Evolutionary conservation across 2,888 invertebrate genomes (phyloP).

Genomic region (Hydraecia micacea): DNA sequence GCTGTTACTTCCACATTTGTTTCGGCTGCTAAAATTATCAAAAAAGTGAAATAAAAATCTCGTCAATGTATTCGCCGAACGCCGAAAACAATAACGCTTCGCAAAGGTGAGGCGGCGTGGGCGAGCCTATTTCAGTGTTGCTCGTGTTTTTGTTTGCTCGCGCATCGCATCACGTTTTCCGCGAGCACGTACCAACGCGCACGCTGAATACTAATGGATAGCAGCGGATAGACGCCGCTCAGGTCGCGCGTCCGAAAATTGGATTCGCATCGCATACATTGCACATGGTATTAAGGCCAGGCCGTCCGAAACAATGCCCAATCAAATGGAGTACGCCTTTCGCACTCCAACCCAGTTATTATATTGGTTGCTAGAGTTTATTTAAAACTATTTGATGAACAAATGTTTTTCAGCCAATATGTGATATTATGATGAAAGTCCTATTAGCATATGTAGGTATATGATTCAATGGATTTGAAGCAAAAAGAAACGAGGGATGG

Average conservation of each 20-base stretch:
- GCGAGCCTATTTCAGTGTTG: constrained; percentile 77
- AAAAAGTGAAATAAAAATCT: constrained; percentile 45
- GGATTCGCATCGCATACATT: constrained; percentile 82
- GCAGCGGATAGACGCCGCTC: constrained; percentile 73
- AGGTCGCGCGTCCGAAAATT: constrained; percentile 82
- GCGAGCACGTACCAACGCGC: constrained; percentile 78
- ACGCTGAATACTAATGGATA: constrained; percentile 82
- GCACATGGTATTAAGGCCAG: constrained; percentile 78
- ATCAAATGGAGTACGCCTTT: constrained; percentile 80
- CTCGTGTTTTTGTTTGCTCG: constrained; percentile 82
- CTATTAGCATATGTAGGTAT: constrained; percentile 21
- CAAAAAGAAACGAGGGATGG: not conserved
- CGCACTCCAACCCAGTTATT: constrained; percentile 48
- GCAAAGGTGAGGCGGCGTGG: constrained; percentile 69
- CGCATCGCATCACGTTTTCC: constrained; percentile 80
- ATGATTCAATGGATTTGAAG: constrained; percentile 36
- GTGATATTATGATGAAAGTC: constrained; percentile 14
- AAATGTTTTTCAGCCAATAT: constrained; percentile 42
- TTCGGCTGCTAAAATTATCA: constrained; percentile 6
- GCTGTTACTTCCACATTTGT: constrained; percentile 28
- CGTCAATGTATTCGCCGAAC: constrained; percentile 36
- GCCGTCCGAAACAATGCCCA: constrained; percentile 83
- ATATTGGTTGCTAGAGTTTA: constrained; percentile 53
- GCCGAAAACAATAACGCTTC: constrained; percentile 70
- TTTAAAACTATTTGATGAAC: constrained; percentile 39